These are phyloP conservation scores for Pygoscelis adeliae DNA, from an alignment of 2,113 vertebrate genomes.

Conservation along the genomic window DNA sequence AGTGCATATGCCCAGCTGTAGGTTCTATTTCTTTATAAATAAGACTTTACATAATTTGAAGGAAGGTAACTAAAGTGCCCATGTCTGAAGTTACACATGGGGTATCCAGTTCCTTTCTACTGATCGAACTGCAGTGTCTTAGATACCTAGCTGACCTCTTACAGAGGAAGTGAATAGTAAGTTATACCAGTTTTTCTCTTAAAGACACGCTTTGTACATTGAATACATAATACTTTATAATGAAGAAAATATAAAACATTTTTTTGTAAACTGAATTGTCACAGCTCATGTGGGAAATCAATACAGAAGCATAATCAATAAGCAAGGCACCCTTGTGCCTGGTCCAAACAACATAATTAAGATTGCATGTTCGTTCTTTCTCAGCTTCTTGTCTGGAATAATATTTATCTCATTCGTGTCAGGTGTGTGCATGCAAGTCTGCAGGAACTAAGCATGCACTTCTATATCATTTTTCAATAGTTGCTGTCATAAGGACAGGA, in stretches of 20 bases:
- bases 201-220: background rate
- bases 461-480: background rate
- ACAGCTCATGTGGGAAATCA: background rate
- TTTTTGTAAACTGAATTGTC: background rate
- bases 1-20: background rate
- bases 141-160: background rate
- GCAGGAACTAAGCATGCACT: background rate
- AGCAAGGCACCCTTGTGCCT: background rate
- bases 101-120: background rate
- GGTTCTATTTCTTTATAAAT: background rate
- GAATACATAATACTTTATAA: background rate
- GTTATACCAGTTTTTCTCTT: background rate
- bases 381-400: background rate
- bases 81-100: background rate
- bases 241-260: background rate
- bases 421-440: background rate
- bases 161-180: background rate
- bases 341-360: background rate
- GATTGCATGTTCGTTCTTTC: background rate
- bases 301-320: background rate
- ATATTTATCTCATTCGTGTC: background rate
- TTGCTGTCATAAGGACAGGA: background rate
- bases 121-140: background rate
- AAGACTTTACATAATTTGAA: background rate
- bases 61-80: background rate